Base-by-base conservation (phyloP, 2,888 invertebrate species). In the Habrosyne pyritoides region DNA sequence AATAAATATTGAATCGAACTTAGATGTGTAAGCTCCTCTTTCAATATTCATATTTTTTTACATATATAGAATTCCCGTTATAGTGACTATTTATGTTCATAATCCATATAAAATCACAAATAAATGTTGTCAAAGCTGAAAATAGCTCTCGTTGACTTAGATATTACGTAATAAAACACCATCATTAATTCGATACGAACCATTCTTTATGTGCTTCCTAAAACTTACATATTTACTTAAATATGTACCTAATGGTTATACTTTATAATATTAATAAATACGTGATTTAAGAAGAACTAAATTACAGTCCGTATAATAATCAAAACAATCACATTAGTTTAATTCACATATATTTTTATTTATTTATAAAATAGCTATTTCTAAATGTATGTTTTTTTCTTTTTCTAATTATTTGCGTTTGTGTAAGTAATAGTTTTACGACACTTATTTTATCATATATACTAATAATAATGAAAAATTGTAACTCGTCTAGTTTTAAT, bases 31-130 rank as follows among this genome's bases (percentile, higher is more conserved):
- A 61, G 59, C 60, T 58, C 58, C 54, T 62, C 55, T 52, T 54
- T 10, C 28, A 49, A 52, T 51, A 47, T 53, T 47, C 46, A 47
- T 57, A 55, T 51, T 10, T 10, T 21, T 50, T 18, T 21, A 0
- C 10, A 12, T 28, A 30, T 49, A 26, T 49, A 4, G 21, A 24
- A 21, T 63, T 57, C 60, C 50, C 56, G 47, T 60, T 55, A 47
- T 54, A 58, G 52, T 54, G 61, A 60, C 42, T 53, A 57, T 63
- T 62, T 62, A 62, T 81, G 81, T 81, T 82, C 72, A 82, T 82
- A 83, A 42, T 81, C 73, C 79, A 77, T 71, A 76, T 77, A 42
- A 42, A 42, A 0, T 76, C 68, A 61, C 64, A 68, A 63, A 69
- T 66, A 63, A 61, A 66, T 57, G 62, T 56, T 77, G 74, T 54